phyloP scores from a whole-genome alignment of 2,113 vertebrate species.

The Sialia sialis region DNA sequence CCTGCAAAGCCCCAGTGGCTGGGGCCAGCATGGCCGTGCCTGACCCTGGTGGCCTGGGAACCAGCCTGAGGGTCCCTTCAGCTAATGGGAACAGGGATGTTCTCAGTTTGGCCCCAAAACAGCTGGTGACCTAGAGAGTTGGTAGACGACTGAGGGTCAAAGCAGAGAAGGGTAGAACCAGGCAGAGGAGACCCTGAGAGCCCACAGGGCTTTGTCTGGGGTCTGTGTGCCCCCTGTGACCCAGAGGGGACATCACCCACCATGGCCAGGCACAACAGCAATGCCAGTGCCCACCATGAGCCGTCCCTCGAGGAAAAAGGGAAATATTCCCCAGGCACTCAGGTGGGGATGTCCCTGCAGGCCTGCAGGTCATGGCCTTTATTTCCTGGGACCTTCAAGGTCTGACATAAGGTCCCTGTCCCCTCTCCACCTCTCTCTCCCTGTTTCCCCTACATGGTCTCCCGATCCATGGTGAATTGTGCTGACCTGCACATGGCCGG shows the following conservation, averaged over 20 bases:
- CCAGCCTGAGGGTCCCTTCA: neutral
- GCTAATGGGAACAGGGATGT: neutral
- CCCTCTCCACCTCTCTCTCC: neutral
- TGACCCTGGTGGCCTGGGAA: neutral
- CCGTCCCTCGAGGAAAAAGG: neutral
- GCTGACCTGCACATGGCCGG: conserved; percentile 50
- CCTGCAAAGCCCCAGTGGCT: neutral
- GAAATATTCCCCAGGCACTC: fast-evolving
- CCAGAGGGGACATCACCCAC: neutral
- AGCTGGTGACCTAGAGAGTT: neutral
- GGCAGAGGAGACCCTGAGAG: neutral
- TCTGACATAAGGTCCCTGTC: neutral
- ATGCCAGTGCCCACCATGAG: fast-evolving
- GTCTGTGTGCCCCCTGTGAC: neutral
- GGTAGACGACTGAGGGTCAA: neutral
- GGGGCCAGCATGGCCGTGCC: neutral
- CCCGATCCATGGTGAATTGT: conserved; percentile 25
- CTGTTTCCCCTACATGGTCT: conserved; percentile 19
- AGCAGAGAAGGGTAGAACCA: neutral
- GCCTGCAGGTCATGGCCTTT: neutral
- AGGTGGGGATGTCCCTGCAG: fast-evolving
- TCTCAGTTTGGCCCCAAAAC: neutral
- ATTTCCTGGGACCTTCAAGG: conserved; percentile 11
- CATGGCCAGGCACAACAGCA: fast-evolving
- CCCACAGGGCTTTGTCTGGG: neutral